Percentiles rank a stretch among this genome's conserved stretches.
These are phyloP conservation scores for Sebastes cheni DNA, from an alignment of 2,797 vertebrate species.

Conservation along the genomic window DNA sequence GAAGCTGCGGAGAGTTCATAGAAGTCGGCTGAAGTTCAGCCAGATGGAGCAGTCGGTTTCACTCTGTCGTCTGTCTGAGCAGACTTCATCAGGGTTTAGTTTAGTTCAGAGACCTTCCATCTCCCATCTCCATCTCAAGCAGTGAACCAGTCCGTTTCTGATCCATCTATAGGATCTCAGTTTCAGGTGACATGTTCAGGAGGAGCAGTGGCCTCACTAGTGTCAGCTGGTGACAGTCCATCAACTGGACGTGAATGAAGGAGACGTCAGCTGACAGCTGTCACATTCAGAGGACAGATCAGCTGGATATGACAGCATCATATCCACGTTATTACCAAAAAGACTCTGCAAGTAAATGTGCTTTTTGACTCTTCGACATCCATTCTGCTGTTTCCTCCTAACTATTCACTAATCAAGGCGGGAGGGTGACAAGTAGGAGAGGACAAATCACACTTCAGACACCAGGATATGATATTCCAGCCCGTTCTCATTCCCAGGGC, in stretches of 20 bases:
- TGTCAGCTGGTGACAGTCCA: no score
- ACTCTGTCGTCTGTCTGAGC: neutral
- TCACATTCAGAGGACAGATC: no score
- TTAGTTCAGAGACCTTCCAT: neutral
- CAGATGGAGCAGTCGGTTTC: neutral
- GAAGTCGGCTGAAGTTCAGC: neutral
- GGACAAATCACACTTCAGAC: neutral
- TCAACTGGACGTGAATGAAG: neutral
- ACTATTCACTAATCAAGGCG: no score
- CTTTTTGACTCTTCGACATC: neutral
- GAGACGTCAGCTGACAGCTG: neutral
- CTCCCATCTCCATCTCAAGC: neutral
- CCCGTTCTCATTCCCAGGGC: no score
- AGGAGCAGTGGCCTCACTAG: no score
- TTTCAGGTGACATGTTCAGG: neutral
- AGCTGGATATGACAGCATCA: neutral
- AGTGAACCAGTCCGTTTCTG: neutral
- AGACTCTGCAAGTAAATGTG: neutral
- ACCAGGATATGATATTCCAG: neutral
- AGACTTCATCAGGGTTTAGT: neutral
- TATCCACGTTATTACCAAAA: neutral
- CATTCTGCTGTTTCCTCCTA: neutral
- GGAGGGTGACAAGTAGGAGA: neutral
- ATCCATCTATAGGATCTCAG: neutral
- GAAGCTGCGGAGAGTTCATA: neutral